Evolutionary conservation across 2,888 invertebrate species (phyloP).

Genomic region (Lampropteryx suffumata): DNA sequence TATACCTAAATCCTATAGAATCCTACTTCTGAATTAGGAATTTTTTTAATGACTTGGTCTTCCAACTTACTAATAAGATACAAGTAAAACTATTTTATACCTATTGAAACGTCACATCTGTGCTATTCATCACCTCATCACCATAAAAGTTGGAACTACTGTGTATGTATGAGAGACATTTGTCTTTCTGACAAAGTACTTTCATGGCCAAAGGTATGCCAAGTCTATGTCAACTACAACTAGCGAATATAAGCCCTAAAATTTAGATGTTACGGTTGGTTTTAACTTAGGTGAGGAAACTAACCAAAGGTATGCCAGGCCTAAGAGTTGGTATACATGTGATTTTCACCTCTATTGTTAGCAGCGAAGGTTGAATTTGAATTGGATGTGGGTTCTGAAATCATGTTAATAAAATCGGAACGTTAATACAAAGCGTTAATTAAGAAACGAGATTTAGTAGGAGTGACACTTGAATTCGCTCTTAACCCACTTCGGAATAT

Average conservation of each 20-base stretch:
- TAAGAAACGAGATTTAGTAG: constrained; percentile 53
- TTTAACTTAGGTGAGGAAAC: constrained; percentile 22
- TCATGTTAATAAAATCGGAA: constrained; percentile 56
- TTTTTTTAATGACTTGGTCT: no score
- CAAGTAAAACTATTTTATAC: no score
- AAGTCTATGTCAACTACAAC: constrained; percentile 20
- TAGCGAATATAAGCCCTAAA: constrained; percentile 22
- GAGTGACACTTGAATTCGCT: constrained; percentile 24
- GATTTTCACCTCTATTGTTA: constrained; percentile 17
- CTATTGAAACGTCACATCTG: constrained; percentile 40
- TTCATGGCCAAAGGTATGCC: constrained; percentile 53
- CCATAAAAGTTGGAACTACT: constrained; percentile 43
- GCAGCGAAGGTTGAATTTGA: background rate
- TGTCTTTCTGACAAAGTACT: constrained; percentile 61
- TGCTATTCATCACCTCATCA: constrained; percentile 40
- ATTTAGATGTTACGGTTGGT: constrained; percentile 15
- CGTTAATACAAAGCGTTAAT: constrained; percentile 55
- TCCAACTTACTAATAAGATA: no score
- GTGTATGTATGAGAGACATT: constrained; percentile 59
- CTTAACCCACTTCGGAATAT: constrained; percentile 28
- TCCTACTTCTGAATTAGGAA: no score
- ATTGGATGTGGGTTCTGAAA: constrained; percentile 3
- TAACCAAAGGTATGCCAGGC: constrained; percentile 16
- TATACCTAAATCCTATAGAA: no score
- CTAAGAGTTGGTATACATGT: background rate